A percentile compares a stretch with the other conserved stretches of the same genome.
These are phyloP conservation scores for Ianthella basta DNA, from an alignment of 37 sponge, comb jelly and placozoan species.

Conservation along the genomic window DNA sequence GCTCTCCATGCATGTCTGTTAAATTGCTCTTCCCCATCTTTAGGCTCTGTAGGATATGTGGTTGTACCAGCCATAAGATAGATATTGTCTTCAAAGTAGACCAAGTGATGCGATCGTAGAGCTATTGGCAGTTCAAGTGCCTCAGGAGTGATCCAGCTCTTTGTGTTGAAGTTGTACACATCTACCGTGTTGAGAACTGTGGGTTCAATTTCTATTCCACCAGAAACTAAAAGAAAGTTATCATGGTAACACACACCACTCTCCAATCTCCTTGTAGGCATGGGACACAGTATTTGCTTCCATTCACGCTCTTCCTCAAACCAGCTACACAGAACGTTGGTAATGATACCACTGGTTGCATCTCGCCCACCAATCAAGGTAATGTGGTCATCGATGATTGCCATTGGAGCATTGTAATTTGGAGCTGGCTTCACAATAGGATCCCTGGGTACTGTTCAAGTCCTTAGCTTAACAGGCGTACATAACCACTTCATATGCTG, in stretches of 20 bases:
- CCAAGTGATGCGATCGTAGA: not conserved
- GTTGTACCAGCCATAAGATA: too few species aligned
- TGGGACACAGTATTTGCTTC: not conserved
- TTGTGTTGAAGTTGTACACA: not conserved
- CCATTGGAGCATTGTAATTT: not conserved
- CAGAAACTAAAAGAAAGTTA: not conserved
- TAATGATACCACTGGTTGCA: not conserved
- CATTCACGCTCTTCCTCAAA: not conserved
- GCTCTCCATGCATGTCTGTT: too few species aligned
- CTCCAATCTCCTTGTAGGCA: too few species aligned
- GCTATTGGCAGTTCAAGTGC: not conserved
- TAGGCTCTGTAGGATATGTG: too few species aligned
- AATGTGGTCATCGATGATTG: slow-evolving; percentile 1
- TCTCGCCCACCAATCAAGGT: slow-evolving; percentile 18
- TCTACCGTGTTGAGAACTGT: not conserved
- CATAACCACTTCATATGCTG: too few species aligned
- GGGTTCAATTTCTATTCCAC: not conserved
- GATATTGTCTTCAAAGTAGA: too few species aligned
- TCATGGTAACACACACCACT: not conserved
- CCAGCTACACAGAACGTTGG: slow-evolving; percentile 8
- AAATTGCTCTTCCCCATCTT: too few species aligned
- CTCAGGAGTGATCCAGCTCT: not conserved
- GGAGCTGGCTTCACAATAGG: not conserved
- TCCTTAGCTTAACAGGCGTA: too few species aligned
- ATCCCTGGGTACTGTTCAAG: not conserved